These are phyloP conservation scores for Pagetopsis macropterus DNA, from an alignment of 2,797 vertebrate genomes.

Conservation along the genomic window DNA sequence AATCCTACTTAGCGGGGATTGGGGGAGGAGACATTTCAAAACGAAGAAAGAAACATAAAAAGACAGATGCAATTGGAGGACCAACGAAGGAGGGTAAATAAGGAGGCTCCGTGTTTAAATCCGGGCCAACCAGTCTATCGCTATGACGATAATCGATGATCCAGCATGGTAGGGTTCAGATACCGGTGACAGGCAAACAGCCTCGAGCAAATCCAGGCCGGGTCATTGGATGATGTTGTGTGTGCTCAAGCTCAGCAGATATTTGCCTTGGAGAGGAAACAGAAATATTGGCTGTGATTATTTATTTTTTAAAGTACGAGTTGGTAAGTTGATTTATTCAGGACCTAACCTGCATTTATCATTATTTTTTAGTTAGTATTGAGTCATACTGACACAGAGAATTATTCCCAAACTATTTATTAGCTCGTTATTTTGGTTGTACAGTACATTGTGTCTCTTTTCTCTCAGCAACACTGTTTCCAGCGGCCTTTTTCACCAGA, in stretches of 20 bases:
- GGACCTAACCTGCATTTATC: background rate
- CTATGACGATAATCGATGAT: slow-evolving; percentile 55
- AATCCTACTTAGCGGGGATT: slow-evolving; percentile 57
- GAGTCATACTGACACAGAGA: background rate
- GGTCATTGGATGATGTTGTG: slow-evolving; percentile 26
- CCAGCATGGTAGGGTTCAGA: slow-evolving; percentile 51
- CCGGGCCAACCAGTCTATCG: slow-evolving; percentile 18
- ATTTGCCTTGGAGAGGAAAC: slow-evolving; percentile 23
- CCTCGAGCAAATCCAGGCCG: slow-evolving; percentile 50
- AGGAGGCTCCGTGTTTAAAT: slow-evolving; percentile 17
- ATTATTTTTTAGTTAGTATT: background rate
- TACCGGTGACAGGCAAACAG: slow-evolving; percentile 59
- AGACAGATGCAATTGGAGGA: background rate
- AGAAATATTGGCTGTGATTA: background rate
- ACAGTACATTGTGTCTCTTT: background rate
- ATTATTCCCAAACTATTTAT: background rate
- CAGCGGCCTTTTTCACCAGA: background rate
- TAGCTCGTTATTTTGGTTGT: background rate
- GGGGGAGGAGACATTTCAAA: slow-evolving; percentile 29
- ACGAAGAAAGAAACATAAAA: background rate
- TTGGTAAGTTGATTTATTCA: slow-evolving; percentile 6
- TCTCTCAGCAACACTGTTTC: background rate
- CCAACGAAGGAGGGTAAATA: background rate
- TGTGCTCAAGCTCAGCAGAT: slow-evolving; percentile 36
- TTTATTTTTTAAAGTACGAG: background rate